Conservation (phyloP, 2,888 invertebrate genomes). For the Drosophila atroscutellata region DNA sequence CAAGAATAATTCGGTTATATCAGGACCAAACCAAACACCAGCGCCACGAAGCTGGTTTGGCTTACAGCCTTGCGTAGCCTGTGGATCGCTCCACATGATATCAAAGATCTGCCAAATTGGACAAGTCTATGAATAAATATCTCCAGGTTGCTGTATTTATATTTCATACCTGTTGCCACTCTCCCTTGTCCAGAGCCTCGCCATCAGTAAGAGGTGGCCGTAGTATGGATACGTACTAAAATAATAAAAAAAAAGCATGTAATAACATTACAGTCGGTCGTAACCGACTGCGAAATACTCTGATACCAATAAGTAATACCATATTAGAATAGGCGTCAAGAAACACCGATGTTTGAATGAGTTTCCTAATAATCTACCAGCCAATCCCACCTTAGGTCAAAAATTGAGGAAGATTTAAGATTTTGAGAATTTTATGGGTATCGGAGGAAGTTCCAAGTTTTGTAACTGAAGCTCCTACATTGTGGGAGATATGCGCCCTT, state of each 20-base stretch:
- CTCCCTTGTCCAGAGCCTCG: slow-evolving; percentile 91
- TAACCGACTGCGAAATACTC: too few relatives aligned
- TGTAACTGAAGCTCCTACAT: too few relatives aligned
- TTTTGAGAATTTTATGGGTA: too few relatives aligned
- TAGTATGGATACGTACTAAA: slow-evolving; percentile 93
- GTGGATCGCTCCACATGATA: slow-evolving; percentile 97
- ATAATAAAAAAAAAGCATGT: background rate
- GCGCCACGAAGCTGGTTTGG: slow-evolving; percentile 95
- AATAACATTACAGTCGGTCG: background rate
- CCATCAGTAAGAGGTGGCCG: slow-evolving; percentile 91
- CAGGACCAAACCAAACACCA: slow-evolving; percentile 96
- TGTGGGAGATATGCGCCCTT: too few relatives aligned
- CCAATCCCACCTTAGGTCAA: too few relatives aligned
- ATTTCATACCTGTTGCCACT: slow-evolving; percentile 93
- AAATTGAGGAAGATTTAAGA: too few relatives aligned
- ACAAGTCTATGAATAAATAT: background rate
- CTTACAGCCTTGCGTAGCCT: slow-evolving; percentile 90
- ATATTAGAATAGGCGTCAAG: too few relatives aligned
- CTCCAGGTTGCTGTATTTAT: background rate
- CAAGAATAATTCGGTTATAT: slow-evolving; percentile 92
- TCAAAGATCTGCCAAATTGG: slow-evolving; percentile 90
- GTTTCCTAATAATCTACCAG: too few relatives aligned
- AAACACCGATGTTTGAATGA: too few relatives aligned
- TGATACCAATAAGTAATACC: too few relatives aligned
- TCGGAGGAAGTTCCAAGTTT: too few relatives aligned